A percentile compares a stretch with the other conserved stretches of the same genome.
Conservation (phyloP, 1,140 invertebrate species). For the Atta cephalotes region DNA sequence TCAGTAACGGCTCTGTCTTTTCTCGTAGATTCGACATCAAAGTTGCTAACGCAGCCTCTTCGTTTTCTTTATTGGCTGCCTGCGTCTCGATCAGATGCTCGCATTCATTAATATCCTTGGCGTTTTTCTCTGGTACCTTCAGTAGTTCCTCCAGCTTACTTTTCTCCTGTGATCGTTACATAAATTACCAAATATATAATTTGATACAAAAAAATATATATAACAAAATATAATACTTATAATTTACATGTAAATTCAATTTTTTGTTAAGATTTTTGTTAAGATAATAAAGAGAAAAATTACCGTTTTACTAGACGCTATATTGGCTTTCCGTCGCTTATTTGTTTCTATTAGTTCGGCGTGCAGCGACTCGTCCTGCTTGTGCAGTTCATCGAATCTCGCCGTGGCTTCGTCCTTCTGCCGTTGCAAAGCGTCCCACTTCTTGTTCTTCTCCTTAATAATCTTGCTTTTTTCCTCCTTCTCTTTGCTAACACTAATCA, state of each 20-base stretch:
- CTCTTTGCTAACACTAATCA: conserved; percentile 87
- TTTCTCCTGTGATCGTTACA: conserved; percentile 85
- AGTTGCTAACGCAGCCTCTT: conserved; percentile 86
- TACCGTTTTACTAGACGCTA: conserved; percentile 79
- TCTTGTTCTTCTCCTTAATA: conserved; percentile 88
- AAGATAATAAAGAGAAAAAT: conserved; percentile 47
- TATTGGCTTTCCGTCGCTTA: conserved; percentile 89
- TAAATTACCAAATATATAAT: conserved; percentile 18
- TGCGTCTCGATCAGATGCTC: conserved; percentile 87
- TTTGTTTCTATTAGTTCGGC: conserved; percentile 89
- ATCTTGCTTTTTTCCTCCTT: conserved; percentile 87
- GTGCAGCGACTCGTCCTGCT: conserved; percentile 88
- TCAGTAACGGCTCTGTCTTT: conserved; percentile 87
- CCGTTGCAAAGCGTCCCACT: conserved; percentile 81
- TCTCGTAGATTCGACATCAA: conserved; percentile 89
- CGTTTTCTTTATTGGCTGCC: conserved; percentile 85
- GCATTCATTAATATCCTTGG: conserved; percentile 91
- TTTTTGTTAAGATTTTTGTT: not conserved
- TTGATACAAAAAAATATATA: not conserved
- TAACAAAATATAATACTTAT: not conserved
- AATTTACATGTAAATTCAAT: conserved; percentile 23
- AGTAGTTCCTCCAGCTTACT: conserved; percentile 88
- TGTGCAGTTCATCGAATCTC: conserved; percentile 88
- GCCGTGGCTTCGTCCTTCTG: conserved; percentile 84
- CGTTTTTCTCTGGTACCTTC: conserved; percentile 90